Evolutionary conservation across 2,113 vertebrate genomes (phyloP), one percentile per base, ranked within the genome.

Genomic region (Hassar affinis): DNA sequence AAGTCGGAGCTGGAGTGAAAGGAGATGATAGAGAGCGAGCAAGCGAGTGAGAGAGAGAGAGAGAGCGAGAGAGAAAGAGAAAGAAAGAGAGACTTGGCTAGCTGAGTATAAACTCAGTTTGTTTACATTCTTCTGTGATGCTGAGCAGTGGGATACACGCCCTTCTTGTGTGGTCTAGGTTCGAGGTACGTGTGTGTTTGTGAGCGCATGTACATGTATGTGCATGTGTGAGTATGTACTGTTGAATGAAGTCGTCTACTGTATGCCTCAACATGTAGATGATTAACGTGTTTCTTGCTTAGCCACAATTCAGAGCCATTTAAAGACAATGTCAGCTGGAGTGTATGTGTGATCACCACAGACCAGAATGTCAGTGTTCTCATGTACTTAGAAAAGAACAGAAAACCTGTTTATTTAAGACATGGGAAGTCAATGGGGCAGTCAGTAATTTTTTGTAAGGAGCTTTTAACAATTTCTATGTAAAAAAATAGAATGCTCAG

Each of bases 111-210:
- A 6, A 80, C 89, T 88, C 64, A 71, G 51, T 86, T 89, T 93
- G 94, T 94, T 94, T 93, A 94, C 93, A 94, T 93, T 94, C 92
- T 91, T 88, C 79, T 84, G 89, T 85, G 75, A 85, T 93, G 93
- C 92, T 92, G 86, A 84, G 90, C 91, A 77, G 66, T 84, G 42
- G 82, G 90, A 86, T 85, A 90, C 92, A 89, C 93, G 90, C 91
- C 91, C 93, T 90, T 88, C 92, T 90, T 93, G 93, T 93, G 92
- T 92, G 90, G 93, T 86, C 91, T 91, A 86, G 49, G 18, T 82
- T 85, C 3, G 22, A 47, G 78, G 33, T 68, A 27, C 42, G 74
- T 69, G 72, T 74, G 59, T 33, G 59, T 77, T 76, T 54, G 72
- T 84, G 42, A 82, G 88, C 17, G 35, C 27, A 4, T 47, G 51